Conservation (phyloP, 1,140 invertebrate species). For the Aphelinus atriplicis region DNA sequence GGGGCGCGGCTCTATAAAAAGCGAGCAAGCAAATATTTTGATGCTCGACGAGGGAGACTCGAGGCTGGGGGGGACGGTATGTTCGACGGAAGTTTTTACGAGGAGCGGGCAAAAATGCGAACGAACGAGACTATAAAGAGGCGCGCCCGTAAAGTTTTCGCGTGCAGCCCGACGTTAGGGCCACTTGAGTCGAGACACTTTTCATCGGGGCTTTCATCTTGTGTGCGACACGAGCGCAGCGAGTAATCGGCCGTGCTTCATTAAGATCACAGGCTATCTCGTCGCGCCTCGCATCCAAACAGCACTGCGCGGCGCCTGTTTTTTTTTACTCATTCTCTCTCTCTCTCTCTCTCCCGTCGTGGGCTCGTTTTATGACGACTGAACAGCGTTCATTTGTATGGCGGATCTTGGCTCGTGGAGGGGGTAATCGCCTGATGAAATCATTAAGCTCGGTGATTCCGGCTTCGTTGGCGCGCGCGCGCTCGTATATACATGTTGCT, state of each 20-base stretch:
- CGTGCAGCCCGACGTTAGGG: not conserved
- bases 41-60: not conserved
- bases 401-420: too few relatives aligned
- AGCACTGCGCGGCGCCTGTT: too few relatives aligned
- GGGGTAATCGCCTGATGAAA: too few relatives aligned
- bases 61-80: not conserved
- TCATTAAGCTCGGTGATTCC: too few relatives aligned
- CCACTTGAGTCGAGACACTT: slow-evolving; percentile 7
- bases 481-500: too few relatives aligned
- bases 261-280: not conserved
- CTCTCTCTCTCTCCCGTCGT: too few relatives aligned
- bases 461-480: too few relatives aligned
- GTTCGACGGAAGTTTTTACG: slow-evolving; percentile 3
- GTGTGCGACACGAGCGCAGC: not conserved
- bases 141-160: not conserved
- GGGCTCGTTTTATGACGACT: too few relatives aligned
- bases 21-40: slow-evolving; percentile 7
- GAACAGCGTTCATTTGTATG: too few relatives aligned
- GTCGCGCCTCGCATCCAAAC: too few relatives aligned
- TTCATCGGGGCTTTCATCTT: not conserved
- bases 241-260: not conserved
- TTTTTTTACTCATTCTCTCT: too few relatives aligned
- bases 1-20: not conserved
- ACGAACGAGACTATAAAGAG: slow-evolving; percentile 6
- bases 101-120: not conserved